Base-by-base conservation (phyloP, 2,797 vertebrate species). In the Microctenopoma lineatum region DNA sequence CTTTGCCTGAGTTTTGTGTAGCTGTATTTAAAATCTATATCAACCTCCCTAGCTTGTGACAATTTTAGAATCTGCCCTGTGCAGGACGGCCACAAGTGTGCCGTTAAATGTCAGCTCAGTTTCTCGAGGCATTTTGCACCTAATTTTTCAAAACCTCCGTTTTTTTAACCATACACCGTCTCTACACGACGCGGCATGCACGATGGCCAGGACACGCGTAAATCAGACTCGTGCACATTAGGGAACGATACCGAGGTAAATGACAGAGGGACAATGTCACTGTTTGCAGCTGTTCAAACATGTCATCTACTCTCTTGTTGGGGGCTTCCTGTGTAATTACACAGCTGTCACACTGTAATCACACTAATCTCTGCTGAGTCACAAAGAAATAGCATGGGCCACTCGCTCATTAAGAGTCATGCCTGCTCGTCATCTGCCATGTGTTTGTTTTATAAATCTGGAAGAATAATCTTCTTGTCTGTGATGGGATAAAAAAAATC, bases 341-440 rank as follows among this genome's bases (percentile, higher is more conserved):
- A 83, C 87, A 90, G 86, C 87, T 90, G 89, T 87, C 88, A 84
- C 73, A 73, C 81, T 76, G 81, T 87, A 87, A 90, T 91, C 84
- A 83, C 64, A 54, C 78, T 88, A 84, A 90, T 91, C 89, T 85
- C 78, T 64, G 59, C 69, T 80, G 84, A 85, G 81, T 89, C 80
- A 54, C 77, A 67, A 73, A 61, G 74, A 90, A 87, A 85, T 58
- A 62, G 75, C 80, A 59, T 11, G 55, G 75, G 75, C 83, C 75
- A 70, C 75, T 81, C 65, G 2, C 78, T 84, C 86, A 85, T 83
- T 86, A 83, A 58, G 70, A 89, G 57, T 16, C 83, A 55, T 38
- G 63, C 56, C 74, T 80, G 64, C 78, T 71, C 60, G 66, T 89
- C 77, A 63, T 80, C 76, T 62, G 77, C 55, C 44, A 3, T 60